phyloP scores from a whole-genome alignment of 2,888 invertebrate species.

The Vandiemenella viatica region DNA sequence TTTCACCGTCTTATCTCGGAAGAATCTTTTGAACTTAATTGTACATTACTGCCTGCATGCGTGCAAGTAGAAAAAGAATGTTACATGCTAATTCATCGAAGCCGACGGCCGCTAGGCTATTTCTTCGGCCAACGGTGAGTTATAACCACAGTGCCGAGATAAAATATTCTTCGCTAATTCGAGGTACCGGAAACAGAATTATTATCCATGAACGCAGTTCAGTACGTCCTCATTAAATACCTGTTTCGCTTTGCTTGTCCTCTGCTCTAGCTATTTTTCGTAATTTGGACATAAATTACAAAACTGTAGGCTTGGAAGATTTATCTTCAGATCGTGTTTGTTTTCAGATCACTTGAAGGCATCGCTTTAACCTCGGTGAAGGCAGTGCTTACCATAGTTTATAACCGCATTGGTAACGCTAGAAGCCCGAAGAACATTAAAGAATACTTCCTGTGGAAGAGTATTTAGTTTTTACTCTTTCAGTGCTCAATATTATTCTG shows the following conservation, averaged over 20 bases:
- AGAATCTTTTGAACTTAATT: background rate
- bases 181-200: background rate
- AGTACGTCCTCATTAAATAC: background rate
- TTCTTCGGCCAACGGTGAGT: background rate
- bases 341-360: no score
- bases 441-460: no score
- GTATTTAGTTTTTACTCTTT: no score
- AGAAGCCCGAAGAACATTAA: no score
- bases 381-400: no score
- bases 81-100: background rate
- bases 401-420: no score
- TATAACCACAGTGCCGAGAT: background rate
- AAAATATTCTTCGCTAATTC: background rate
- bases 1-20: background rate
- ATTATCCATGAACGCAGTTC: background rate
- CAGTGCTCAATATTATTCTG: no score
- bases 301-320: no score
- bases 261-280: no score
- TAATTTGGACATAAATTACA: no score
- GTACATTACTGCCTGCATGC: background rate
- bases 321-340: no score
- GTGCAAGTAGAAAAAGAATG: background rate
- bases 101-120: background rate
- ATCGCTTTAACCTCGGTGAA: no score
- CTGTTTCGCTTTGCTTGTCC: background rate